Conservation (phyloP, 2,797 vertebrate species). For the Chrysocyon brachyurus region DNA sequence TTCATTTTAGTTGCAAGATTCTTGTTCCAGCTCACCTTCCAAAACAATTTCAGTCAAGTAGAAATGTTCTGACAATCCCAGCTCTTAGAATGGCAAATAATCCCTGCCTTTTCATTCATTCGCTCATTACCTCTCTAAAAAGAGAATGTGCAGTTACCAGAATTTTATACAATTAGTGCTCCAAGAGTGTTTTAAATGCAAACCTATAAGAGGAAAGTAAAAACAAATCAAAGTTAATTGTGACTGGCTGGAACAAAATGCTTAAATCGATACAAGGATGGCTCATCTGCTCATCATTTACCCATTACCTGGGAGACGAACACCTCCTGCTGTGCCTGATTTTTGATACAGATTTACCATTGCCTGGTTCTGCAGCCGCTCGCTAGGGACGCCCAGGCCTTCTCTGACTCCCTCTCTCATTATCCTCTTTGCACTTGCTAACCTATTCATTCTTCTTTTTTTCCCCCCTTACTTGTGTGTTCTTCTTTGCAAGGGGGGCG, state of each 20-base stretch:
- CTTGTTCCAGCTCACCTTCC: constrained; percentile 68
- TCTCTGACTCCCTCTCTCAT: constrained; percentile 72
- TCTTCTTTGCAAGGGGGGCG: constrained; percentile 56
- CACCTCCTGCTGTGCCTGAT: constrained; percentile 85
- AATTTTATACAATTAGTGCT: constrained; percentile 86
- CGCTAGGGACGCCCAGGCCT: constrained; percentile 63
- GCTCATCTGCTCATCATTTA: constrained; percentile 88
- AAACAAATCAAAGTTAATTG: constrained; percentile 90
- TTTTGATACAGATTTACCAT: constrained; percentile 85
- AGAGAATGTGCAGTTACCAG: constrained; percentile 81
- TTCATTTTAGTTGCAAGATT: constrained; percentile 56
- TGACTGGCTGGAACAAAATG: constrained; percentile 90
- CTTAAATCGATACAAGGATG: constrained; percentile 87
- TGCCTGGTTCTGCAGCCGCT: constrained; percentile 70
- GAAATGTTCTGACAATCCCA: constrained; percentile 48
- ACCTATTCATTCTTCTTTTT: constrained; percentile 75
- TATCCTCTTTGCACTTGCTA: constrained; percentile 79
- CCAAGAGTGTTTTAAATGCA: constrained; percentile 86
- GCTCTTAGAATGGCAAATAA: constrained; percentile 67
- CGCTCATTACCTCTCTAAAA: constrained; percentile 80
- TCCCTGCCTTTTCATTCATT: constrained; percentile 75
- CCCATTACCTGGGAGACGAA: constrained; percentile 89
- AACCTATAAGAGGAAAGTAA: constrained; percentile 87
- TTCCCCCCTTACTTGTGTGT: constrained; percentile 63
- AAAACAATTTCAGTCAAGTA: constrained; percentile 75